Percentiles rank a stretch among this genome's conserved stretches.
These are phyloP conservation scores for Drosophila borborema DNA, from an alignment of 2,888 invertebrate species.

Conservation along the genomic window DNA sequence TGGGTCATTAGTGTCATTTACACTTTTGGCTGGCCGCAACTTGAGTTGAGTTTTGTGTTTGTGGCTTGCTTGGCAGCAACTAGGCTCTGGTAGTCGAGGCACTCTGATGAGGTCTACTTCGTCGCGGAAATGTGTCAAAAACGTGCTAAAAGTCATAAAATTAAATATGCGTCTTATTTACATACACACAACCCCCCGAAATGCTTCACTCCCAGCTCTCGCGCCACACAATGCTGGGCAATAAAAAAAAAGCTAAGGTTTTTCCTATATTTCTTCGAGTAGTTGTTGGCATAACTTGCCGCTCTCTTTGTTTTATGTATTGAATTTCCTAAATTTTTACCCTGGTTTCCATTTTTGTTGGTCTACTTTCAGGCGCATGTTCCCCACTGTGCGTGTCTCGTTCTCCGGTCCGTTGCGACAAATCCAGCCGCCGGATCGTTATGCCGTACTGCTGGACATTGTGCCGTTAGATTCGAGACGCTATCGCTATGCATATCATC, in stretches of 20 bases:
- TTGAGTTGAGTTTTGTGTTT: conserved; percentile 1
- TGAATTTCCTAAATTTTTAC: conserved; percentile 18
- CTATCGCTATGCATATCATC: conserved; percentile 98
- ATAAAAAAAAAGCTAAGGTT: conserved; percentile 50
- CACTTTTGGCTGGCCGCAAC: conserved; percentile 68
- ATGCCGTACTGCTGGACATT: conserved; percentile 97
- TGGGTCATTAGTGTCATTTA: conserved; percentile 81
- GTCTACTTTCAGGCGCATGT: conserved; percentile 93
- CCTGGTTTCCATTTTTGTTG: conserved; percentile 4
- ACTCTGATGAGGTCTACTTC: conserved; percentile 30
- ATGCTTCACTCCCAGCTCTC: not conserved
- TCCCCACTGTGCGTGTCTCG: conserved; percentile 97
- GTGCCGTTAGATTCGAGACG: conserved; percentile 98
- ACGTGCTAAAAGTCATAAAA: conserved; percentile 82
- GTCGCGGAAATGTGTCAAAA: conserved; percentile 80
- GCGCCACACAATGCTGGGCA: conserved; percentile 43
- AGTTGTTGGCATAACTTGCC: not conserved
- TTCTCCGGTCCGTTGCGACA: conserved; percentile 89
- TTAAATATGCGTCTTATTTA: conserved; percentile 81
- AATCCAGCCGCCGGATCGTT: conserved; percentile 92
- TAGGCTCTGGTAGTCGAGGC: not conserved
- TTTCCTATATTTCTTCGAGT: conserved; percentile 10
- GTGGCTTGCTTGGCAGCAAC: conserved; percentile 2
- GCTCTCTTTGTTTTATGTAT: conserved; percentile 9
- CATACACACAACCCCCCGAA: conserved; percentile 51